Percentiles rank a stretch among this genome's conserved stretches.
These are phyloP conservation scores for Tyrophagus putrescentiae DNA, from an alignment of 1,140 invertebrate species.

Conservation along the genomic window DNA sequence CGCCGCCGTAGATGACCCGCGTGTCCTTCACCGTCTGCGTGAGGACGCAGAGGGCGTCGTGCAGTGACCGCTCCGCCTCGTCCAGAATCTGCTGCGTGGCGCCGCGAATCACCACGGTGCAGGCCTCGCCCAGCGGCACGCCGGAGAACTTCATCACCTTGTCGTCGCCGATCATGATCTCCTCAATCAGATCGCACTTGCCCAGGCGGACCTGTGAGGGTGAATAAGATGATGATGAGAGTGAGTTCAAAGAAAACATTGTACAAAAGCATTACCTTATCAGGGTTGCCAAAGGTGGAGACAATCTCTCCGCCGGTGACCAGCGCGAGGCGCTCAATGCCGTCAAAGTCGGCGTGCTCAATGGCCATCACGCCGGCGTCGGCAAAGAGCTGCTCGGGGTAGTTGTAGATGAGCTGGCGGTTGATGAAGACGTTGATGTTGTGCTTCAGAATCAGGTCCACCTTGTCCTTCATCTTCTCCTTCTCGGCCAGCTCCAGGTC, in stretches of 20 bases:
- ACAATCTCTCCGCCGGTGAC: constrained; percentile 96
- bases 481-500: constrained; percentile 95
- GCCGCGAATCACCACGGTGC: constrained; percentile 87
- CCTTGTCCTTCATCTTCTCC: constrained; percentile 99
- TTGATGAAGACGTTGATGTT: constrained; percentile 98
- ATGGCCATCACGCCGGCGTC: constrained; percentile 98
- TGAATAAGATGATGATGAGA: not conserved
- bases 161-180: constrained; percentile 97
- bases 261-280: constrained; percentile 34
- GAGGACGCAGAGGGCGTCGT: constrained; percentile 95
- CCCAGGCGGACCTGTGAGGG: constrained; percentile 63
- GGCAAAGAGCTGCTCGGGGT: constrained; percentile 97
- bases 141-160: constrained; percentile 86
- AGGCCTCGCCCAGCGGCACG: constrained; percentile 85
- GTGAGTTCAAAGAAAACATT: not conserved
- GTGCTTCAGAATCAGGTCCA: constrained; percentile 88
- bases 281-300: constrained; percentile 91
- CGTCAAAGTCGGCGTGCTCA: constrained; percentile 99
- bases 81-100: constrained; percentile 99
- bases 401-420: constrained; percentile 98
- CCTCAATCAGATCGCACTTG: constrained; percentile 85
- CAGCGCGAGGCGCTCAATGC: constrained; percentile 87
- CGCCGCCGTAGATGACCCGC: constrained; percentile 78
- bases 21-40: constrained; percentile 86
- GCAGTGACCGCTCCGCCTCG: constrained; percentile 92